Percentiles rank a stretch among this genome's conserved stretches.
Evolutionary conservation across 2,888 invertebrate species (phyloP).

Genomic region (Timema cristinae): DNA sequence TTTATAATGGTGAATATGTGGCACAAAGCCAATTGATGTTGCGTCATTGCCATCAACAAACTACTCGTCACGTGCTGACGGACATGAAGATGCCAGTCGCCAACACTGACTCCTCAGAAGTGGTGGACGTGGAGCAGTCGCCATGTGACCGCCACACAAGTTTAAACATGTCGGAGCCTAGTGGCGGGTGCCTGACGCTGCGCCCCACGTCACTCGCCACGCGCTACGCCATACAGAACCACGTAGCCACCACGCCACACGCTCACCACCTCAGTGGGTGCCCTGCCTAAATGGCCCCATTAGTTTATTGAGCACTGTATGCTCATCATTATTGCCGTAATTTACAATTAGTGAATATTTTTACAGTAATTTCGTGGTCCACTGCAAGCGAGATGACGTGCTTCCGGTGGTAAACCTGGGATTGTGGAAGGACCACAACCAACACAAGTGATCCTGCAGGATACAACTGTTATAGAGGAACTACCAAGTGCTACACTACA

Average conservation of each 20-base stretch:
- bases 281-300: neutral
- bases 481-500: no score
- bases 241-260: neutral
- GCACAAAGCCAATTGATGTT: no score
- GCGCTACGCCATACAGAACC: neutral
- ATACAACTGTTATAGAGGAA: no score
- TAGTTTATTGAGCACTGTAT: no score
- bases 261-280: neutral
- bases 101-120: no score
- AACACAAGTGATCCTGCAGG: neutral
- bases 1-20: no score
- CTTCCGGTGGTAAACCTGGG: conserved; percentile 12
- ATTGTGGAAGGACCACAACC: neutral
- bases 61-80: no score
- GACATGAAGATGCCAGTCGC: no score
- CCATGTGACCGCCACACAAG: no score
- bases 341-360: neutral
- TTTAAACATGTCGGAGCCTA: neutral
- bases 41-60: no score
- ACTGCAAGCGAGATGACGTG: neutral
- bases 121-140: no score
- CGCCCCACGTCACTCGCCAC: neutral
- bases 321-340: no score
- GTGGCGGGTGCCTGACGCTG: neutral
- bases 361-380: neutral